Base-by-base conservation (phyloP, 2,888 invertebrate species). In the Tenthredo amoena region DNA sequence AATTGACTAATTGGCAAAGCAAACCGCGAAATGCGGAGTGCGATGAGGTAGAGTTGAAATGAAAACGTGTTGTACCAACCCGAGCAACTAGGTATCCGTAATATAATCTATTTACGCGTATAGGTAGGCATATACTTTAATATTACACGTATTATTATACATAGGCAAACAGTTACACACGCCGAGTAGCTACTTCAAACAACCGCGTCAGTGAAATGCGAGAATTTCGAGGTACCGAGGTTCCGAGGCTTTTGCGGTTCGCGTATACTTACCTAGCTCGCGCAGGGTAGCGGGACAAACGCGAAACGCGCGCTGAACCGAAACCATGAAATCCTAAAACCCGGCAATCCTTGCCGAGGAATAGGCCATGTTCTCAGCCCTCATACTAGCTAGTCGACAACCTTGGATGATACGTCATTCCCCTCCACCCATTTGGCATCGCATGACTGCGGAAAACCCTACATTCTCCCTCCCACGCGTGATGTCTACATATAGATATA, bases 361-460 rank as follows among this genome's bases (percentile, higher is more conserved):
- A 37, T 77, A 77, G 77, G 2, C 55, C 77, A 47, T 77, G 77
- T 77, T 77, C 55, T 77, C 55, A 47, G 18, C 31, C 55, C 50
- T 47, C 31, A 55, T 77, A 77, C 31, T 18, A 55, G 50, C 50
- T 21, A 21, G 47, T 37, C 62, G 58, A 37, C 58, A 58, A 81
- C 47, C 62, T 77, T 50, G 79, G 74, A 68, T 81, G 85, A 74
- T 83, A 40, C 65, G 62, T 40, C 77, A 72, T n/a, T 55, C 74
- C 9, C 85, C 68, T 68, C 83, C 62, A 15, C 50, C 84, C 76
- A 62, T 55, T 40, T 26, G 40, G 37, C 62, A 34, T 43, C 74
- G 76, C 76, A 84, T 71, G 74, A 81, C 87, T 79, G 77, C 77
- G 79, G 87, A 84, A 85, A 84, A 86, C 85, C 85, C 43, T 68